Conservation (phyloP, 2,888 invertebrate species). For the Drosophila koepferae region DNA sequence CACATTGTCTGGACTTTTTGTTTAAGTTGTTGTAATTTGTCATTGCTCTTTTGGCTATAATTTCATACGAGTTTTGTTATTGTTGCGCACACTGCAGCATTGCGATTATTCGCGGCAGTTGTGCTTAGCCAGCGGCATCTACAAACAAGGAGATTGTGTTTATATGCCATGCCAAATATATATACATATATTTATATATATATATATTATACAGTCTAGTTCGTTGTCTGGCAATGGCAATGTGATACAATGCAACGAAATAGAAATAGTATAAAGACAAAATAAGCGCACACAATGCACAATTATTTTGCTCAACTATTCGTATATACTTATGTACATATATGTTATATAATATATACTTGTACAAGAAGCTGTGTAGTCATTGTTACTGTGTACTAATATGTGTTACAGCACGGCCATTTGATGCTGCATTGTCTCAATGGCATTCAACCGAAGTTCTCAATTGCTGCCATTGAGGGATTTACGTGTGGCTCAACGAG, state of each 20-base stretch:
- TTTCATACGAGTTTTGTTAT: slow-evolving; percentile 36
- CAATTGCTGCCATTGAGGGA: slow-evolving; percentile 55
- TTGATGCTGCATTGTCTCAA: slow-evolving; percentile 69
- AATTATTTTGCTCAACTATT: slow-evolving; percentile 54
- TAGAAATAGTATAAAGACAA: slow-evolving; percentile 38
- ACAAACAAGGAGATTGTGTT: slow-evolving; percentile 22
- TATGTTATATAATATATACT: slow-evolving; percentile 4
- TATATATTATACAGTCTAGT: slow-evolving; percentile 16
- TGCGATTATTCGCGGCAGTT: slow-evolving; percentile 38
- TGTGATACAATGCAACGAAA: slow-evolving; percentile 57
- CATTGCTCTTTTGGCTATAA: slow-evolving; percentile 49
- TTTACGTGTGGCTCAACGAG: slow-evolving; percentile 36
- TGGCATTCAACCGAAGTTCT: slow-evolving; percentile 64
- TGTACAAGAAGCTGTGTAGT: slow-evolving; percentile 17
- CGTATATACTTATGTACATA: background rate
- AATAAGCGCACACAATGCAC: slow-evolving; percentile 53
- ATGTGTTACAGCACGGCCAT: slow-evolving; percentile 53
- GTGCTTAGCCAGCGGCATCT: slow-evolving; percentile 34
- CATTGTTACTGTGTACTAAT: slow-evolving; percentile 16
- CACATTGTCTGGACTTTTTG: slow-evolving; percentile 1
- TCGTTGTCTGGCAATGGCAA: slow-evolving; percentile 53
- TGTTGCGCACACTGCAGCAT: slow-evolving; percentile 35
- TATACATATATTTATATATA: slow-evolving; percentile 1
- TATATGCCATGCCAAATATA: background rate
- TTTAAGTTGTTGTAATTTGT: slow-evolving; percentile 27